phyloP scores from a whole-genome alignment of 2,113 vertebrate species.

The Helogale parvula region DNA sequence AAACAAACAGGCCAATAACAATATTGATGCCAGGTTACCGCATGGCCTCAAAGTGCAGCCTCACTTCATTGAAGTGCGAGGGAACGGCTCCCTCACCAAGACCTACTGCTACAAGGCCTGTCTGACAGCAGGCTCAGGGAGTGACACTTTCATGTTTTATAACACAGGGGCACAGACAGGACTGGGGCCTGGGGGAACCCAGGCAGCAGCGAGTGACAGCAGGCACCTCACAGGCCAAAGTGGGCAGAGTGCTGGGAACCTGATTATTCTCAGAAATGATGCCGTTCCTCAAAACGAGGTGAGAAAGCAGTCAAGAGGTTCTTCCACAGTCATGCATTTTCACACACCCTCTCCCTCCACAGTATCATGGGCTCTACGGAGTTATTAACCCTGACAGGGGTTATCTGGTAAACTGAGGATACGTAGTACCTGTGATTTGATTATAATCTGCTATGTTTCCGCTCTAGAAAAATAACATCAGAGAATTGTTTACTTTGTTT shows the following conservation, averaged over 20 bases:
- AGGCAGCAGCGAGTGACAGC: slow-evolving; percentile 92
- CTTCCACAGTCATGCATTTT: neutral
- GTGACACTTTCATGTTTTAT: slow-evolving; percentile 99
- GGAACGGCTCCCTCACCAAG: slow-evolving; percentile 97
- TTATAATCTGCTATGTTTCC: neutral
- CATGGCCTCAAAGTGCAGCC: slow-evolving; percentile 95
- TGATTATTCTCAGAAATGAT: slow-evolving; percentile 93
- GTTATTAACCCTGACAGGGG: neutral
- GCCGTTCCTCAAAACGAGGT: slow-evolving; percentile 94
- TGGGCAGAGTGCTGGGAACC: slow-evolving; percentile 91
- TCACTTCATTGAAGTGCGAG: slow-evolving; percentile 96
- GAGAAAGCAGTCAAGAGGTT: slow-evolving; percentile 70
- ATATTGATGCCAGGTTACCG: slow-evolving; percentile 89
- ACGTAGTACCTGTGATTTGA: neutral
- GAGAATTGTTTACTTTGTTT: slow-evolving; percentile 19
- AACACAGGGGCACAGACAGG: slow-evolving; percentile 94
- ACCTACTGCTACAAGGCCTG: slow-evolving; percentile 99
- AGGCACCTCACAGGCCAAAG: slow-evolving; percentile 96
- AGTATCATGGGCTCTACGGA: neutral
- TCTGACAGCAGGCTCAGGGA: slow-evolving; percentile 95
- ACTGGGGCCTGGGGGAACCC: slow-evolving; percentile 84
- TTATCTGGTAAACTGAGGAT: slow-evolving; percentile 28
- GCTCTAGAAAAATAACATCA: neutral
- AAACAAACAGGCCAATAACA: slow-evolving; percentile 93
- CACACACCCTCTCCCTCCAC: neutral